Evolutionary conservation across 2,797 vertebrate species (phyloP), one percentile per base, ranked within the genome.

Genomic region (Peromyscus melanophrys): DNA sequence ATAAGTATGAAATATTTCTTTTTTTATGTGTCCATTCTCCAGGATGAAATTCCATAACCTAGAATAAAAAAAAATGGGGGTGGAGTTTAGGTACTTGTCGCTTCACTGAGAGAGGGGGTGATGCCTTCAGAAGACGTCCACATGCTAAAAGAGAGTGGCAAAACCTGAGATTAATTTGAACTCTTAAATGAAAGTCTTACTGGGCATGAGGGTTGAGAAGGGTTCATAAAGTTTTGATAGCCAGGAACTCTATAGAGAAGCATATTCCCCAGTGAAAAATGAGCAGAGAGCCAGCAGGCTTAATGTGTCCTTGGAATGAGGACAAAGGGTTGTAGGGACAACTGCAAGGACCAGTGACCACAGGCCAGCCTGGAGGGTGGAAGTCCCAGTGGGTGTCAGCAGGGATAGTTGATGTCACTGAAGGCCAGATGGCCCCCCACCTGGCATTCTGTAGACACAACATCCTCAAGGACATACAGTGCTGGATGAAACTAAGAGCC

Each of bases 371-470:
- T 82, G 71, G 59, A 94, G 63, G 69, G 49, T 96, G 78, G 73
- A 83, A 43, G 59, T 63, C 96, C 96, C 94, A 37, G 94, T 43
- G 11, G 85, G 59, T 77, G 83, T 65, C 86, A 75, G 86, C 89
- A 88, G 52, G 85, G 25, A 81, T 1, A 88, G 83, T 8, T 95
- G 92, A 97, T 67, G 95, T 89, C 76, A 89, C 65, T 8, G 52
- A 92, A 77, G 88, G 63, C 94, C 97, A 97, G 95, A 97, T 93
- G 96, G 97, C 21, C 95, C 95, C 84, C 86, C 55, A 96, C 92
- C 95, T 97, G 96, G 91, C 85, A 88, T 95, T 85, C 10, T 49
- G 69, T 63, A 78, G 91, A 94, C 67, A 96, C 16, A 81, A 91
- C 63, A 86, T 96, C 89, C 86, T 96, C 80, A 49, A 92, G 94